phyloP scores from a whole-genome alignment of 37 sponge, comb jelly and placozoan species.

The Bolinopsis microptera region DNA sequence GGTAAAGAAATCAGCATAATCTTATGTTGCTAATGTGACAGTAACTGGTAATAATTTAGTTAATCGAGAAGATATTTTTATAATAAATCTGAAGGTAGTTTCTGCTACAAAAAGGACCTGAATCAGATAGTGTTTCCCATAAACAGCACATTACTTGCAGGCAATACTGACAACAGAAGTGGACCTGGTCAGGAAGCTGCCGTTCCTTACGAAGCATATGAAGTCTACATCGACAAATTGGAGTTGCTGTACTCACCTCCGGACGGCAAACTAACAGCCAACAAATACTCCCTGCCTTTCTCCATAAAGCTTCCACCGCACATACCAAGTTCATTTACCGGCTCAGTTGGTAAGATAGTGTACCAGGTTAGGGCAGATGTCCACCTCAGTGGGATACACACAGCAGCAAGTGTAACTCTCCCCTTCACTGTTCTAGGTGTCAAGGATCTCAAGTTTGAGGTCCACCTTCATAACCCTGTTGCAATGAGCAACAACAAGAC shows the following conservation, averaged over 20 bases:
- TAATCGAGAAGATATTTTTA: too few species aligned
- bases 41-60: too few species aligned
- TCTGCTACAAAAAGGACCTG: too few species aligned
- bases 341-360: background rate
- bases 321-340: background rate
- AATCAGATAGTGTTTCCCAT: too few species aligned
- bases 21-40: too few species aligned
- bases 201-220: too few species aligned
- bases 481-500: background rate
- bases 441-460: background rate
- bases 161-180: too few species aligned
- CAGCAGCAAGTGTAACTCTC: background rate
- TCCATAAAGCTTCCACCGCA: background rate
- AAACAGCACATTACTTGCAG: too few species aligned
- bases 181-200: too few species aligned
- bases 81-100: too few species aligned
- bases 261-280: background rate
- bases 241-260: background rate
- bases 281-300: background rate
- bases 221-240: background rate
- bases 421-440: conserved; percentile 16
- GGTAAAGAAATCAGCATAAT: too few species aligned
- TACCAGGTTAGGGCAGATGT: background rate
- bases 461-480: background rate
- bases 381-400: background rate